Evolutionary conservation across 2,797 vertebrate species (phyloP), one percentile per base, ranked within the genome.

Genomic region (Chaenodraco wilsoni): DNA sequence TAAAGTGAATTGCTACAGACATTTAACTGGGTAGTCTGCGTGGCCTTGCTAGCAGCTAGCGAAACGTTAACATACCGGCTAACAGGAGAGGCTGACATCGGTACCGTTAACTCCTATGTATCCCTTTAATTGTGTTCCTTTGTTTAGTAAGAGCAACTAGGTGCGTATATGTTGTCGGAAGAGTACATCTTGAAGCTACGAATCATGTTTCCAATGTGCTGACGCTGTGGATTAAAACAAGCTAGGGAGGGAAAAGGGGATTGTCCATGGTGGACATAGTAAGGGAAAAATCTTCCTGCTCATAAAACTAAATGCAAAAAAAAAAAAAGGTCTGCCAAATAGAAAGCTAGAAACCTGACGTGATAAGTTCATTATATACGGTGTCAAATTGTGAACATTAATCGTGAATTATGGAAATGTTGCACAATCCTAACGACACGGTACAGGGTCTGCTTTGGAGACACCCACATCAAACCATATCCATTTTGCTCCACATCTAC

Each of bases 401-500:
- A 44, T 44, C 3, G 5, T n/a, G 31, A 54, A 33, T 27, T 58
- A 3, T 27, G 61, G 60, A 58, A 1, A 1, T 78, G 85, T 72
- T 65, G 17, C 72, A 55, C 60, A 69, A 65, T 46, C 65, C 44
- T 12, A 33, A 12, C 79, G 74, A 74, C 55, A 67, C 48, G 65
- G 76, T 66, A 31, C 44, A 69, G 60, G 45, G 58, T 80, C 78
- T 77, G 72, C 70, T 78, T 21, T 74, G 85, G 90, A 90, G 90
- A 92, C 91, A 92, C 90, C 91, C 89, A 86, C 62, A 78, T 89
- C 83, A 80, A 84, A 83, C 84, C 87, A 77, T 77, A 70, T 70
- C 87, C 76, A 84, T 89, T 88, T 83, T 87, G 69, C 79, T 79
- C 60, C 67, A 67, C 63, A 76, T 72, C 68, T 66, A 41, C 65